Percentiles rank a stretch among this genome's conserved stretches.
These are phyloP conservation scores for Carposina sasakii DNA, from an alignment of 1,140 invertebrate species.

Conservation along the genomic window DNA sequence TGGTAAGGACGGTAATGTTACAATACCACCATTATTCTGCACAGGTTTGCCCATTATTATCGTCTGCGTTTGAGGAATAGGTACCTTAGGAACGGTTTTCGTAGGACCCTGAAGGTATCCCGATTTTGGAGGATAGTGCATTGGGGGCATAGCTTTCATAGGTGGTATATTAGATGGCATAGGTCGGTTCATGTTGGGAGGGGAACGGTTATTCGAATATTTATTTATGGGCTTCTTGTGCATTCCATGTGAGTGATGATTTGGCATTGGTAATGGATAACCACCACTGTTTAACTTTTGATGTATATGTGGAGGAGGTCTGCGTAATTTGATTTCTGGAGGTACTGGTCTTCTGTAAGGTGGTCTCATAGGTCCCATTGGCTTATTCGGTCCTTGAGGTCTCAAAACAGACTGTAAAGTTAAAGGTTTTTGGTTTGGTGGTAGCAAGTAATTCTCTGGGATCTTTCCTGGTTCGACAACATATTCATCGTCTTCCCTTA, in stretches of 20 bases:
- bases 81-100: slow-evolving; percentile 18
- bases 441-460: slow-evolving; percentile 50
- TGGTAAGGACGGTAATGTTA: slow-evolving; percentile 22
- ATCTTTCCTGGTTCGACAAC: slow-evolving; percentile 45
- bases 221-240: slow-evolving; percentile 52
- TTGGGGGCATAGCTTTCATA: slow-evolving; percentile 49
- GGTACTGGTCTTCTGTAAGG: slow-evolving; percentile 55
- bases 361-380: slow-evolving; percentile 44
- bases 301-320: slow-evolving; percentile 41
- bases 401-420: slow-evolving; percentile 65
- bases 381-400: slow-evolving; percentile 46
- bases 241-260: slow-evolving; percentile 36
- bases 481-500: slow-evolving; percentile 56
- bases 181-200: slow-evolving; percentile 44
- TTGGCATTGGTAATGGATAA: slow-evolving; percentile 50
- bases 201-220: slow-evolving; percentile 39
- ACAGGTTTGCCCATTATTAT: slow-evolving; percentile 52
- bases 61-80: slow-evolving; percentile 28
- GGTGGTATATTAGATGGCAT: slow-evolving; percentile 36
- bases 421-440: slow-evolving; percentile 57
- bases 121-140: slow-evolving; percentile 36
- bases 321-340: slow-evolving; percentile 61
- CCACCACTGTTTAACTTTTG: slow-evolving; percentile 27
- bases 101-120: slow-evolving; percentile 30
- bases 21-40: slow-evolving; percentile 30